Evolutionary conservation across 2,113 vertebrate genomes (phyloP).

Genomic region (Etia nguti): DNA sequence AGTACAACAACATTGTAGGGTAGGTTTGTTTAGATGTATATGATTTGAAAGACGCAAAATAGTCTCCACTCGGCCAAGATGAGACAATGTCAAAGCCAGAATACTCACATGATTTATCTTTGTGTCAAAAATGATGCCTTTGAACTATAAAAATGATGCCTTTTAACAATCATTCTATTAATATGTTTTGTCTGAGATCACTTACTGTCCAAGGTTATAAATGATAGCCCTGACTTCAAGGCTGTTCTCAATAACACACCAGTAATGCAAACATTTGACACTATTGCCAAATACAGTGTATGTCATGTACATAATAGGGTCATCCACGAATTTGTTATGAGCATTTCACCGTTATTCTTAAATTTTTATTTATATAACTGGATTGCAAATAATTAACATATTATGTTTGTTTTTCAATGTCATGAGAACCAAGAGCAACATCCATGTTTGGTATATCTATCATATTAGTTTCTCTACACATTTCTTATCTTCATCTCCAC

Average conservation of each 20-base stretch:
- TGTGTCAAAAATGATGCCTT: background rate
- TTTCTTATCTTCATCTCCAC: background rate
- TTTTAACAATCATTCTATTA: background rate
- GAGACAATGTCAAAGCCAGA: background rate
- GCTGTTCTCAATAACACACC: background rate
- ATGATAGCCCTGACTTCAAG: too few species aligned
- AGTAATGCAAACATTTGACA: background rate
- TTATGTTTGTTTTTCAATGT: background rate
- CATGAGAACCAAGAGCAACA: background rate
- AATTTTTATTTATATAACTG: background rate
- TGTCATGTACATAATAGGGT: rapidly evolving
- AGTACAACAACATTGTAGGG: background rate
- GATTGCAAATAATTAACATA: background rate
- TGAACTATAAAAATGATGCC: background rate
- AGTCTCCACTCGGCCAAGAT: rapidly evolving
- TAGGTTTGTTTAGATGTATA: background rate
- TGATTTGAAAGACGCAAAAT: background rate
- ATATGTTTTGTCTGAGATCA: background rate
- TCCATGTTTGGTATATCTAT: background rate
- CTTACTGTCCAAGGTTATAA: background rate
- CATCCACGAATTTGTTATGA: background rate
- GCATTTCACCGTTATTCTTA: background rate
- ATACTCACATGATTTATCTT: rapidly evolving
- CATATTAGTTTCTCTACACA: background rate
- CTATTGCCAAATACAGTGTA: background rate